These are phyloP conservation scores for Dilophus febrilis DNA, from an alignment of 2,888 invertebrate genomes.

Conservation along the genomic window DNA sequence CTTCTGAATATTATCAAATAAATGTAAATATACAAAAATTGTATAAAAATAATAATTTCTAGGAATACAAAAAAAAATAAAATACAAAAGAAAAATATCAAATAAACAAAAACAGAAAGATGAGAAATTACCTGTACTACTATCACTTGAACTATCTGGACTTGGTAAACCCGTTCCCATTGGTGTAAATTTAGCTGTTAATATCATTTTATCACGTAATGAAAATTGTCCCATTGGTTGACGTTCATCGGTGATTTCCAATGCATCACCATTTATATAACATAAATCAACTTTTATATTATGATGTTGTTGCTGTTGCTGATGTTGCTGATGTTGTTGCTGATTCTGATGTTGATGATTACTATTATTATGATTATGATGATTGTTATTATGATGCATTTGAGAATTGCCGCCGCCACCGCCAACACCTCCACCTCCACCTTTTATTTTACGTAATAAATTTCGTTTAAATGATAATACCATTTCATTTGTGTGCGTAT, in stretches of 20 bases:
- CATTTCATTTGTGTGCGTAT: conserved; percentile 89
- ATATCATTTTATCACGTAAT: conserved; percentile 73
- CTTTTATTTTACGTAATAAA: conserved; percentile 38
- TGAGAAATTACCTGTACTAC: conserved; percentile 43
- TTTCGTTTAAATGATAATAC: conserved; percentile 68
- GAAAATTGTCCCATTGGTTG: conserved; percentile 74
- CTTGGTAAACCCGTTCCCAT: conserved; percentile 53
- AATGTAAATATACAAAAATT: no score
- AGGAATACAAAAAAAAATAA: no score
- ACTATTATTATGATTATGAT: no score
- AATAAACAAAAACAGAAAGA: no score
- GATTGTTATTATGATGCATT: no score
- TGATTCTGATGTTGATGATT: no score
- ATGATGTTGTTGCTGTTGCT: conserved; percentile 40
- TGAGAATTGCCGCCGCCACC: no score
- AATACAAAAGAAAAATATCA: no score
- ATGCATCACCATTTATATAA: conserved; percentile 63
- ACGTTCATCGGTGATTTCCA: conserved; percentile 75
- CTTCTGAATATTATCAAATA: not conserved
- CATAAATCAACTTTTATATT: conserved; percentile 83
- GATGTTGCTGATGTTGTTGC: no score
- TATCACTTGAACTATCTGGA: conserved; percentile 87
- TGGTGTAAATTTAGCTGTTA: conserved; percentile 55
- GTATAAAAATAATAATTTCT: no score
- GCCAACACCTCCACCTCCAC: no score